phyloP scores from a whole-genome alignment of 2,113 vertebrate species.

The Rhinoptilus africanus region DNA sequence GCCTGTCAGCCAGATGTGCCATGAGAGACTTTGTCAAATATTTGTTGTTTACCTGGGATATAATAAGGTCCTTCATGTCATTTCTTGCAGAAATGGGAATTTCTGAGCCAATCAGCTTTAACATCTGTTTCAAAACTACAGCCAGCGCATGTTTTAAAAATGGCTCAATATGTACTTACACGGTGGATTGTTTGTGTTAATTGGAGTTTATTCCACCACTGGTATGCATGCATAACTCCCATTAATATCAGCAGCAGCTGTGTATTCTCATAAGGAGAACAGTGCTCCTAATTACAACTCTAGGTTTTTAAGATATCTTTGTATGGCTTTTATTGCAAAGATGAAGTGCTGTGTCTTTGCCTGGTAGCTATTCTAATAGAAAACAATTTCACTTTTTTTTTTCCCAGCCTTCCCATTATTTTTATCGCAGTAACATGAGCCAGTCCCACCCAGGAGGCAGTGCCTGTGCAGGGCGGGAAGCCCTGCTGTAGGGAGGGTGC shows the following conservation, averaged over 20 bases:
- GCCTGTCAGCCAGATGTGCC: background rate
- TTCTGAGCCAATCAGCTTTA: background rate
- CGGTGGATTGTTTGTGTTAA: constrained; percentile 17
- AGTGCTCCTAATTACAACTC: background rate
- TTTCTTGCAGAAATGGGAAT: background rate
- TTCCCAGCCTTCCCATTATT: background rate
- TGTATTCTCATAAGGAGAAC: background rate
- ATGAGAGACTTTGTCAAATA: background rate
- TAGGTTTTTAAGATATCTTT: background rate
- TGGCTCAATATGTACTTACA: constrained; percentile 2
- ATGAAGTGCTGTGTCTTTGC: fast-evolving
- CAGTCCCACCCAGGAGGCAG: background rate
- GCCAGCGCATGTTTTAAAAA: background rate
- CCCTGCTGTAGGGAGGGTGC: background rate
- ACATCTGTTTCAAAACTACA: constrained; percentile 4
- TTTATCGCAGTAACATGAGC: fast-evolving
- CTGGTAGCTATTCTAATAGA: background rate
- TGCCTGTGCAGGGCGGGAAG: background rate
- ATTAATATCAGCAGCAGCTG: background rate
- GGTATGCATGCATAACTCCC: background rate
- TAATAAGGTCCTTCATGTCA: background rate
- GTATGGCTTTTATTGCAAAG: background rate
- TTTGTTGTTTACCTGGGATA: constrained; percentile 5
- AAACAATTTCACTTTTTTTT: background rate
- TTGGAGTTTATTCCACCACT: background rate